These are phyloP conservation scores for Pseudomugil gertrudae DNA, from an alignment of 2,797 vertebrate species.

Conservation along the genomic window DNA sequence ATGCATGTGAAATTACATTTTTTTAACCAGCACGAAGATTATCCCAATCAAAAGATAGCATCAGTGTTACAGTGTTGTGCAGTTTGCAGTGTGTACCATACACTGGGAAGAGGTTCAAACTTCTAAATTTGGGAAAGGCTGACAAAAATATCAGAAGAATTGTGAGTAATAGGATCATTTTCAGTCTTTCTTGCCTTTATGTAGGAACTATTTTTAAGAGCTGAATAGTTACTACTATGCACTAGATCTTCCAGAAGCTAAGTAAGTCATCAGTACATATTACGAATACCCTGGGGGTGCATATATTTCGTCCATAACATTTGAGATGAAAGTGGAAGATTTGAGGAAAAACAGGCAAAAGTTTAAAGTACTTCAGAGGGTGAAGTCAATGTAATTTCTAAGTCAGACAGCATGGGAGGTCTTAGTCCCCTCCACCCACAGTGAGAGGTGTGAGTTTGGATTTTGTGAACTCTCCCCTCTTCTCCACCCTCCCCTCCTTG, in stretches of 20 bases:
- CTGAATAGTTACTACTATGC: slow-evolving; percentile 2
- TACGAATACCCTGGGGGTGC: slow-evolving; percentile 1
- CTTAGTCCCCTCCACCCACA: slow-evolving; percentile 55
- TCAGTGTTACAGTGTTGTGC: too few species aligned
- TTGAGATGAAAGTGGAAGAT: slow-evolving; percentile 54
- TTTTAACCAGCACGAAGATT: too few species aligned
- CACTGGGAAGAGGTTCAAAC: background rate
- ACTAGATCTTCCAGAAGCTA: slow-evolving; percentile 10
- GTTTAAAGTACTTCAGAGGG: slow-evolving; percentile 60
- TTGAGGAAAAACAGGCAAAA: slow-evolving; percentile 59
- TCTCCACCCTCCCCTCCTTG: slow-evolving; percentile 34
- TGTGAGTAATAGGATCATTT: slow-evolving; percentile 12
- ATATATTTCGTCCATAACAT: slow-evolving; percentile 37
- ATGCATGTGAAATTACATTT: too few species aligned
- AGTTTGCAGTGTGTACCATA: too few species aligned
- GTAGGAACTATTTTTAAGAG: slow-evolving; percentile 35
- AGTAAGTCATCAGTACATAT: slow-evolving; percentile 16
- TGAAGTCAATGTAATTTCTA: slow-evolving; percentile 55
- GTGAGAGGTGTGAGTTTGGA: slow-evolving; percentile 73
- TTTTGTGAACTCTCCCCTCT: slow-evolving; percentile 62
- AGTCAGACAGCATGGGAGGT: slow-evolving; percentile 74
- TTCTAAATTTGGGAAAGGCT: background rate
- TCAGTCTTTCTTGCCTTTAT: slow-evolving; percentile 38
- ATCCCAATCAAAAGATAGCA: too few species aligned
- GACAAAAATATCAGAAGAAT: slow-evolving; percentile 3